phyloP scores from a whole-genome alignment of 2,113 vertebrate species.

The Cynopterus brachyotis region DNA sequence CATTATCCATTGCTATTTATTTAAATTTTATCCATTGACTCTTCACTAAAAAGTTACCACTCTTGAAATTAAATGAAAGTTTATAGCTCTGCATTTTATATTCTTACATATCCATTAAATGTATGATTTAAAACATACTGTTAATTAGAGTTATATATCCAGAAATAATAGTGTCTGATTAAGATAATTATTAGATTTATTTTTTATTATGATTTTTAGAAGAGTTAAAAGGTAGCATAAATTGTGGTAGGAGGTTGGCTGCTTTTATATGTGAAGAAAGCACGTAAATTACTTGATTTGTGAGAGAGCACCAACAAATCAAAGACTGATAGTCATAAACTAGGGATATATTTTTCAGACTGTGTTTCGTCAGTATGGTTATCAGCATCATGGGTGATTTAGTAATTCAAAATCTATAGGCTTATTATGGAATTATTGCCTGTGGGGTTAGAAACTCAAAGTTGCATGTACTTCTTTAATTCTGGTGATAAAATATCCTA shows the following conservation, averaged over 20 bases:
- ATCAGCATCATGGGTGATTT: background rate
- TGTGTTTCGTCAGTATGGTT: background rate
- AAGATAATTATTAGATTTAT: conserved; percentile 19
- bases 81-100: background rate
- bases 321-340: background rate
- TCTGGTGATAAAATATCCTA: background rate
- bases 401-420: background rate
- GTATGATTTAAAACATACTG: background rate
- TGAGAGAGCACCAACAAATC: background rate
- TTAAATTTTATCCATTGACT: conserved; percentile 13
- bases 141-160: background rate
- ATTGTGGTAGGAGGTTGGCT: background rate
- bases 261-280: background rate
- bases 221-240: conserved; percentile 1
- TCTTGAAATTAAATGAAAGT: conserved; percentile 5
- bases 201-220: conserved; percentile 28
- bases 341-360: background rate
- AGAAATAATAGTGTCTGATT: background rate
- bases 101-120: background rate
- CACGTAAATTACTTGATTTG: background rate
- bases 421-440: background rate
- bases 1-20: background rate
- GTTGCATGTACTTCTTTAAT: background rate
- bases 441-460: background rate
- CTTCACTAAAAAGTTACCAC: background rate